Conservation (phyloP, 2,113 vertebrate genomes). For the human (Homo sapiens) region DNA sequence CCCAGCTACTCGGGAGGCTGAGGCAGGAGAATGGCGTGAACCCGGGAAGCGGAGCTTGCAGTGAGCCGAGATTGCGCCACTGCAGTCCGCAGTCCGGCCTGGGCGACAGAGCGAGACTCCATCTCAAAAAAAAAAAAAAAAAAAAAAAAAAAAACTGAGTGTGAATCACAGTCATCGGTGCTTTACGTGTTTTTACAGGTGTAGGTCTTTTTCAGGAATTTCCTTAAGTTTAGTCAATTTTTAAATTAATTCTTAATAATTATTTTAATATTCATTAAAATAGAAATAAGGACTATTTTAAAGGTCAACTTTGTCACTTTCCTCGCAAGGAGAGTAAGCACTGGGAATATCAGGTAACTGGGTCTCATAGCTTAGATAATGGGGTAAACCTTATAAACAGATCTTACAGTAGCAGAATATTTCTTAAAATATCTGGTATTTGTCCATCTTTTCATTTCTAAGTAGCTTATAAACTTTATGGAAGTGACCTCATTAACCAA, state of each 20-base stretch:
- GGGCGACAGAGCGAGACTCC: too few relatives aligned
- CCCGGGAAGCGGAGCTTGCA: too few relatives aligned
- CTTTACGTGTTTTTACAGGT: conserved; percentile 70
- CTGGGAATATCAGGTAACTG: conserved; percentile 43
- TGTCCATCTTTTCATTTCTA: conserved; percentile 29
- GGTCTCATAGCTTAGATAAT: conserved; percentile 35
- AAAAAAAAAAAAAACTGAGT: too few relatives aligned
- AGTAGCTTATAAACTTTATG: conserved; percentile 64
- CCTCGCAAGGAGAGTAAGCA: background rate
- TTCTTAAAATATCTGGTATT: conserved; percentile 59
- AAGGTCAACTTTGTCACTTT: conserved; percentile 5
- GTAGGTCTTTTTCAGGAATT: conserved; percentile 54
- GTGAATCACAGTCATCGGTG: conserved; percentile 32
- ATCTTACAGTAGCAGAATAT: conserved; percentile 16
- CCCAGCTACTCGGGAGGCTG: too few relatives aligned
- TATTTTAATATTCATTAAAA: conserved; percentile 54
- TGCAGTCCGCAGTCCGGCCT: too few relatives aligned
- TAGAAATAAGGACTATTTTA: conserved; percentile 37
- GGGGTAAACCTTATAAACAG: conserved; percentile 46
- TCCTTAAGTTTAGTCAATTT: conserved; percentile 52
- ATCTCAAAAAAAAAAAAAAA: too few relatives aligned
- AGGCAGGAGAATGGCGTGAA: too few relatives aligned
- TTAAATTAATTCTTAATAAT: conserved; percentile 61
- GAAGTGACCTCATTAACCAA: conserved; percentile 59
- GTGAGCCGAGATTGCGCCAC: too few relatives aligned